Conservation (phyloP, 2,888 invertebrate species). For the Branchipolynoe longqiensis region DNA sequence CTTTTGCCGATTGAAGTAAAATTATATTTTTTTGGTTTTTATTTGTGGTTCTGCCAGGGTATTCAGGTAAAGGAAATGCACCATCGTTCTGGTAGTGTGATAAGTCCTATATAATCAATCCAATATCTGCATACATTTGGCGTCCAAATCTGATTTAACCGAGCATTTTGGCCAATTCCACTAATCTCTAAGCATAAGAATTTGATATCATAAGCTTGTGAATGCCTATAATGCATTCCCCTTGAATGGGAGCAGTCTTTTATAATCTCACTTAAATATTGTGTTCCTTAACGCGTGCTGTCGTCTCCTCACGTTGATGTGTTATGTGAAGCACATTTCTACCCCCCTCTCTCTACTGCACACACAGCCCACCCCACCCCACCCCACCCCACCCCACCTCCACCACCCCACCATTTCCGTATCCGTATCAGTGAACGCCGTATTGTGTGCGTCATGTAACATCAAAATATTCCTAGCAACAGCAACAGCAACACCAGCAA, state of each 20-base stretch:
- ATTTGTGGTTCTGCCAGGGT: conserved; percentile 44
- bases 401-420: too few relatives aligned
- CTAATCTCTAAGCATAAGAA: not conserved
- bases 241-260: conserved; percentile 36
- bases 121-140: conserved; percentile 13
- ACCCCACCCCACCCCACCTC: too few relatives aligned
- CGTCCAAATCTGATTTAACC: conserved; percentile 17
- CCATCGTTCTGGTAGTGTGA: conserved; percentile 38
- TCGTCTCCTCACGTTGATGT: not conserved
- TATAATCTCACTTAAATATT: not conserved
- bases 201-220: not conserved
- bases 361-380: not conserved
- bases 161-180: conserved; percentile 34
- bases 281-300: not conserved
- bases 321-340: too few relatives aligned
- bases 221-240: conserved; percentile 30
- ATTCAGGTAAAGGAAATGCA: conserved; percentile 39
- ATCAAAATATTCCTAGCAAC: too few relatives aligned
- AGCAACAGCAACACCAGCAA: too few relatives aligned
- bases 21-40: conserved; percentile 46
- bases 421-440: too few relatives aligned
- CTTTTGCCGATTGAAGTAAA: conserved; percentile 23
- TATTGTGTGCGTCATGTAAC: too few relatives aligned
- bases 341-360: not conserved
- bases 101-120: too few relatives aligned